Evolutionary conservation across 2,888 invertebrate species (phyloP).

Genomic region (Hyppa rectilinea): DNA sequence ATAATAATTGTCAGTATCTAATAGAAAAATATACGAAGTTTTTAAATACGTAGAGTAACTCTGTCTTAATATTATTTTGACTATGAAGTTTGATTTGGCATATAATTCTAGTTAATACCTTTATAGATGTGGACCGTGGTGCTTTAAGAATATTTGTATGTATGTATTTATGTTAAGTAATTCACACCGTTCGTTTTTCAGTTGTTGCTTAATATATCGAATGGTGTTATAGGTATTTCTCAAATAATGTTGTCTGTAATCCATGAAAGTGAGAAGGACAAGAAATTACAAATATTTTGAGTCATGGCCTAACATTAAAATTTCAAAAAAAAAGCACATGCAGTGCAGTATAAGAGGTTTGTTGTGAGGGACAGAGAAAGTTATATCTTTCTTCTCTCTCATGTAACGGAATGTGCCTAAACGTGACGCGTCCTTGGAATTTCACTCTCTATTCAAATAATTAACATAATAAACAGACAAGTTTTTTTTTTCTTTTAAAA

Average conservation of each 20-base stretch:
- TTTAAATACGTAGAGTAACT: not conserved
- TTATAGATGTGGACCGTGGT: constrained; percentile 20
- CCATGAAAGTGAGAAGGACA: not conserved
- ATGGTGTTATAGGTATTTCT: not conserved
- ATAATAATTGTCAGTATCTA: not conserved
- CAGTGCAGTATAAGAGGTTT: too few species aligned
- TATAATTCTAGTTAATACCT: constrained; percentile 30
- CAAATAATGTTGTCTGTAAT: not conserved
- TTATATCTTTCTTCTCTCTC: too few species aligned
- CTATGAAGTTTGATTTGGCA: constrained; percentile 11
- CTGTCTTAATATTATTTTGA: not conserved
- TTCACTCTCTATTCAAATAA: too few species aligned
- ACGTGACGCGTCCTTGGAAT: too few species aligned
- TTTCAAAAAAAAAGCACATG: not conserved
- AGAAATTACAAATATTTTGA: not conserved
- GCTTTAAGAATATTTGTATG: constrained; percentile 16
- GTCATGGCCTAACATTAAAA: not conserved
- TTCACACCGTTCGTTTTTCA: not conserved
- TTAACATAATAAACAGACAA: too few species aligned
- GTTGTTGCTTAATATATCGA: not conserved
- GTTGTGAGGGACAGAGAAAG: too few species aligned
- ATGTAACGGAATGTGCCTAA: too few species aligned
- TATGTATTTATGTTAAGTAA: constrained; percentile 2
- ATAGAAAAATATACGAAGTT: not conserved
- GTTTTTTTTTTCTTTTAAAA: too few species aligned